phyloP scores from a whole-genome alignment of 2,113 vertebrate genomes.

The Myotis brandtii region DNA sequence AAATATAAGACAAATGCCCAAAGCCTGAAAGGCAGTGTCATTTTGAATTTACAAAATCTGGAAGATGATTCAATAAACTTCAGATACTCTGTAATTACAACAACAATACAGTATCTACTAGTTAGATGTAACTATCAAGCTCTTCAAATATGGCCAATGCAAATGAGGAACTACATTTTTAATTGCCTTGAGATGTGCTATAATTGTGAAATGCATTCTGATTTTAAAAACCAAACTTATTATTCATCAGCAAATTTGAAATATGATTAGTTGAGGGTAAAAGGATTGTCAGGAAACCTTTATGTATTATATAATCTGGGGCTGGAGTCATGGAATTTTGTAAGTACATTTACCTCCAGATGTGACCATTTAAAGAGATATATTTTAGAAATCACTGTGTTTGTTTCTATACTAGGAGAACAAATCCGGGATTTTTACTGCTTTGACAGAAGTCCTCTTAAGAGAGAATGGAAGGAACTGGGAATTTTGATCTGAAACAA shows the following conservation, averaged over 20 bases:
- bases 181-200: not conserved
- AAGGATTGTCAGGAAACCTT: not conserved
- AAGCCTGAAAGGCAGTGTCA: not conserved
- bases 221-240: too few species aligned
- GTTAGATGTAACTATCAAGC: not conserved
- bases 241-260: not conserved
- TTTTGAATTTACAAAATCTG: constrained; percentile 6
- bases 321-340: not conserved
- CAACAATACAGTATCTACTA: not conserved
- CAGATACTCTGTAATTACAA: not conserved
- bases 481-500: not conserved
- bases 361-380: not conserved
- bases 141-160: not conserved
- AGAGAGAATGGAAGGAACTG: not conserved
- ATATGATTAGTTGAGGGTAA: not conserved
- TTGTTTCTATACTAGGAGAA: not conserved
- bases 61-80: not conserved
- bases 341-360: not conserved
- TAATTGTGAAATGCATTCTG: not conserved
- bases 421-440: not conserved
- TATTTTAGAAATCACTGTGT: not conserved
- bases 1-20: not conserved
- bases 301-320: not conserved
- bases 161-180: not conserved
- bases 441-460: not conserved